Evolutionary conservation across 2,113 vertebrate genomes (phyloP).

Genomic region (Axis porcinus): DNA sequence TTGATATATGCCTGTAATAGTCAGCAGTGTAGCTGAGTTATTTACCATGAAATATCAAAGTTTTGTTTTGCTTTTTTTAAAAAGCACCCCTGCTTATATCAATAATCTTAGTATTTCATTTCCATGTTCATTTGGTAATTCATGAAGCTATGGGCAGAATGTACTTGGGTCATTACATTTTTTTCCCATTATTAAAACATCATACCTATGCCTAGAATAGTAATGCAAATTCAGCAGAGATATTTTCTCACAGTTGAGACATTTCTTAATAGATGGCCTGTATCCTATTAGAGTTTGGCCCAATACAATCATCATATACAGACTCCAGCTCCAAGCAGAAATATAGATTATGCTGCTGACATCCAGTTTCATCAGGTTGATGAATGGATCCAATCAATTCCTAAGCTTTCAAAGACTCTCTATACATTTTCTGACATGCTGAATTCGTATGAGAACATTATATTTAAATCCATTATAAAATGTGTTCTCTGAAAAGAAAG

Average conservation of each 20-base stretch:
- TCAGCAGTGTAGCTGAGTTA: neutral
- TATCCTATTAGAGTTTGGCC: neutral
- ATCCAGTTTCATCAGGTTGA: neutral
- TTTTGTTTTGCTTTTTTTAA: neutral
- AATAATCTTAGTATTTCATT: neutral
- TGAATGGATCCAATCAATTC: neutral
- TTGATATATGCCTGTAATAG: neutral
- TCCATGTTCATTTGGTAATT: slow-evolving; percentile 14
- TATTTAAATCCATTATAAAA: slow-evolving; percentile 52
- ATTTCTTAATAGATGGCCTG: neutral
- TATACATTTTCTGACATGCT: slow-evolving; percentile 30
- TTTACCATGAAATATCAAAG: neutral
- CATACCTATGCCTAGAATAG: neutral
- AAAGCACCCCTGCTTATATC: neutral
- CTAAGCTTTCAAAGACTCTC: slow-evolving; percentile 1
- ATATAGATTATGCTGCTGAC: neutral
- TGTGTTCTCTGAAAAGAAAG: slow-evolving; percentile 29
- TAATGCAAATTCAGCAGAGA: slow-evolving; percentile 32
- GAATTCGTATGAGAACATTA: neutral
- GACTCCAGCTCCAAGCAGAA: neutral
- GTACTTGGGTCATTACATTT: slow-evolving; percentile 8
- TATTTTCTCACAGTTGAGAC: slow-evolving; percentile 18
- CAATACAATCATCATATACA: neutral
- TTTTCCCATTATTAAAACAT: neutral
- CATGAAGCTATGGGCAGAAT: neutral